Evolutionary conservation across 2,113 vertebrate species (phyloP).

Genomic region (Circaetus gallicus): DNA sequence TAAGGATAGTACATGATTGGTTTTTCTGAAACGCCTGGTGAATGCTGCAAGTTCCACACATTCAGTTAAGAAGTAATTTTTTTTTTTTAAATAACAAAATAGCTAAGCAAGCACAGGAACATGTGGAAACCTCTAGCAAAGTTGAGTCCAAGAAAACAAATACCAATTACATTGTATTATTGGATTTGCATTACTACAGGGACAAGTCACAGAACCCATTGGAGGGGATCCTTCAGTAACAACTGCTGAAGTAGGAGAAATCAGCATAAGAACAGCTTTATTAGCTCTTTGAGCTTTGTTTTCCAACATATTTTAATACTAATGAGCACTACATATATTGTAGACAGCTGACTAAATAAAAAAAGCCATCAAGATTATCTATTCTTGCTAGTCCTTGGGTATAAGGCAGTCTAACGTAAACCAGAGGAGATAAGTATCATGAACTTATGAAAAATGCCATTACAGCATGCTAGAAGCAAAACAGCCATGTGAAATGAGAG

Average conservation of each 20-base stretch:
- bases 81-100: not conserved
- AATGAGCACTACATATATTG: not conserved
- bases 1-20: not conserved
- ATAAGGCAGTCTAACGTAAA: not conserved
- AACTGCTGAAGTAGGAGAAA: not conserved
- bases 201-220: not conserved
- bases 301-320: not conserved
- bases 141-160: not conserved
- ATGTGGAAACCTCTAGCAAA: not conserved
- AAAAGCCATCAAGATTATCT: not conserved
- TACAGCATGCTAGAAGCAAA: conserved; percentile 50
- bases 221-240: not conserved
- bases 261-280: not conserved
- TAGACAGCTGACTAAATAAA: conserved; percentile 6
- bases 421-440: conserved; percentile 60
- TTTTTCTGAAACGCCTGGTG: not conserved
- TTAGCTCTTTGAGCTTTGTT: not conserved
- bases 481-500: conserved; percentile 47
- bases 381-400: not conserved
- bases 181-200: not conserved
- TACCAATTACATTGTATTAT: not conserved
- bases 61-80: not conserved
- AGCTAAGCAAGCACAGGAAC: not conserved
- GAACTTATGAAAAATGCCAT: conserved; percentile 63
- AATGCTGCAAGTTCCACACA: not conserved